phyloP scores from a whole-genome alignment of 2,113 vertebrate species.

The Ranitomeya imitator region DNA sequence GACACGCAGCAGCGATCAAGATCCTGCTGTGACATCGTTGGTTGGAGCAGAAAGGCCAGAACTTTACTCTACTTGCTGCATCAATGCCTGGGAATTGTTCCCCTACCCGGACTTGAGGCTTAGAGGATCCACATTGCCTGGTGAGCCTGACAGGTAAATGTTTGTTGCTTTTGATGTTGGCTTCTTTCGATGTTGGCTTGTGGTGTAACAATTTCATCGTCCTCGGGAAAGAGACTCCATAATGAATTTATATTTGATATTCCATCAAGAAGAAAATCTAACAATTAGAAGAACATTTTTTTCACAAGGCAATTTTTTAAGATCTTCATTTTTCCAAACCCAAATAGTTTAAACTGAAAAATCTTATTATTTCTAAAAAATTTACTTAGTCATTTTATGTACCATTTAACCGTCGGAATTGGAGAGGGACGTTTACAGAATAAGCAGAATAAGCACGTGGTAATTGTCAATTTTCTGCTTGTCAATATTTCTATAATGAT shows the following conservation, averaged over 20 bases:
- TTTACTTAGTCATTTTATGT: constrained; percentile 38
- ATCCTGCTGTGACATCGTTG: too few relatives aligned
- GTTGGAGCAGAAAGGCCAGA: too few relatives aligned
- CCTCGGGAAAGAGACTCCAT: too few relatives aligned
- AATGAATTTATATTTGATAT: background rate
- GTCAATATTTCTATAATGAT: constrained; percentile 23
- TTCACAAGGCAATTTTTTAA: constrained; percentile 3
- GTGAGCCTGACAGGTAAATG: too few relatives aligned
- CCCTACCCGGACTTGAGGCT: too few relatives aligned
- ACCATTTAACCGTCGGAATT: constrained; percentile 28
- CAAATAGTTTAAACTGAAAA: background rate
- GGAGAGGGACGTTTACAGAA: constrained; percentile 20
- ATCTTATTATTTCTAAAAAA: constrained; percentile 20
- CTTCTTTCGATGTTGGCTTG: too few relatives aligned
- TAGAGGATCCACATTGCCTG: too few relatives aligned
- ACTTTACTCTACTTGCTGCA: too few relatives aligned
- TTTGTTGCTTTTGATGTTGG: too few relatives aligned
- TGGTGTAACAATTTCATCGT: too few relatives aligned
- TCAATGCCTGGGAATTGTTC: too few relatives aligned
- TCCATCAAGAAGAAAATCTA: background rate
- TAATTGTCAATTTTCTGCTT: constrained; percentile 31
- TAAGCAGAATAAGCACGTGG: constrained; percentile 20
- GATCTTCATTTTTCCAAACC: background rate
- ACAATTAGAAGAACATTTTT: background rate
- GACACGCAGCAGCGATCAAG: too few relatives aligned